Evolutionary conservation across 2,888 invertebrate species (phyloP), one percentile per base, ranked within the genome.

Genomic region (Marasmarcha lunaedactyla): DNA sequence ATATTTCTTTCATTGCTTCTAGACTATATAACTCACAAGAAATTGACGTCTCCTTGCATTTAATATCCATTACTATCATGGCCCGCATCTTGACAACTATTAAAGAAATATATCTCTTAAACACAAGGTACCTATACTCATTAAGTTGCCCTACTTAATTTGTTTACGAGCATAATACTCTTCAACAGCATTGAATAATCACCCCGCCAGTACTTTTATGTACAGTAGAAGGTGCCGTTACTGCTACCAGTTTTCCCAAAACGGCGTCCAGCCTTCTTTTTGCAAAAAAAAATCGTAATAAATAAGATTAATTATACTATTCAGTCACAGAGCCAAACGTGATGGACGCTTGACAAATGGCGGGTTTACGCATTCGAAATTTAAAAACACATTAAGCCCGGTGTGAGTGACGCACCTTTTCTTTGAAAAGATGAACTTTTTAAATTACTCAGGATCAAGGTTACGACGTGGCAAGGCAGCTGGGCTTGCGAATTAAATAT

Each of bases 301-400:
- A 30, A 30, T 30, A 30, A 30, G 30, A 3, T 30, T 30, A 30
- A 30, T 30, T 30, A 30, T 30, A 30, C 30, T 11, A 11, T 20
- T 20, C 30, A 30, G 30, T 30, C 30, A 30, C 30, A 30, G n/a
- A 30, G 10, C 6, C 10, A n/a, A 30, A 35, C 46, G 38, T 49
- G 55, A 55, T 47, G 49, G 45, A 47, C 47, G 51, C 53, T 45
- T 57, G 62, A 59, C 57, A 57, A 55, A 57, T 56, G 48, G 51
- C 42, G 40, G 40, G 34, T 39, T 39, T 41, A 44, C 39, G 50
- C 51, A 51, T 46, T 44, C 50, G 47, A 47, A 60, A 58, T 52
- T 54, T 50, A 47, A 45, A 41, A 46, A 39, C 33, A 45, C 30
- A 30, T 30, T 43, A 41, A 42, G 54, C 54, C 57, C 48, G 53